Percentiles rank a stretch among this genome's conserved stretches.
phyloP scores from a whole-genome alignment of 2,797 vertebrate genomes.

The Rhinogobio ventralis region DNA sequence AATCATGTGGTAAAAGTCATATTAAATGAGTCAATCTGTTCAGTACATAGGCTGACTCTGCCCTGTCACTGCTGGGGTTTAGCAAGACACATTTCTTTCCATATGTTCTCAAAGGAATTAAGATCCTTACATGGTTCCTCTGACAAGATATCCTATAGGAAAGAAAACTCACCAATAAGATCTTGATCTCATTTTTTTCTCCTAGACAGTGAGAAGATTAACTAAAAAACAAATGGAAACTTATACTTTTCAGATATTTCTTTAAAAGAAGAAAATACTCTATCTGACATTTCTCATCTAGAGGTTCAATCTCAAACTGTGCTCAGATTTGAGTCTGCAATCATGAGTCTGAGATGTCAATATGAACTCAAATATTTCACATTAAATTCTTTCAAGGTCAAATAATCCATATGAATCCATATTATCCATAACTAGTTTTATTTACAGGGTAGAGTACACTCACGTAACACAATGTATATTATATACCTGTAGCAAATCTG shows the following conservation, averaged over 20 bases:
- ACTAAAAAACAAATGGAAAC: background rate
- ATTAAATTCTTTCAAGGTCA: background rate
- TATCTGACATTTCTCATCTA: background rate
- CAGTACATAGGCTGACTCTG: conserved; percentile 7
- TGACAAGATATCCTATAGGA: background rate
- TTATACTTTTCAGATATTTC: background rate
- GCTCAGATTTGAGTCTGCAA: background rate
- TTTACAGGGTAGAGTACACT: background rate
- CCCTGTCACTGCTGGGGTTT: background rate
- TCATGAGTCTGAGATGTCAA: background rate
- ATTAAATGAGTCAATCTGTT: conserved; percentile 40
- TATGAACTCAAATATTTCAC: background rate
- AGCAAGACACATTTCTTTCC: conserved; percentile 1
- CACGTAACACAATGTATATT: background rate
- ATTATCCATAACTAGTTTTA: background rate
- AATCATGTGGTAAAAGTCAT: conserved; percentile 14
- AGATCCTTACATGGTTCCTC: background rate
- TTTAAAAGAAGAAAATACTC: background rate
- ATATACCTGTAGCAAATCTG: too few species aligned
- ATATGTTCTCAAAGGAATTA: conserved; percentile 8
- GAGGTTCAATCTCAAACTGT: background rate
- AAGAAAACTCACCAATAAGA: background rate
- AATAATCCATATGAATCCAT: background rate
- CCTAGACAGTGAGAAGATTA: background rate
- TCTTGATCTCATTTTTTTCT: background rate